phyloP scores from a whole-genome alignment of 2,113 vertebrate genomes.

The Probosciger aterrimus region DNA sequence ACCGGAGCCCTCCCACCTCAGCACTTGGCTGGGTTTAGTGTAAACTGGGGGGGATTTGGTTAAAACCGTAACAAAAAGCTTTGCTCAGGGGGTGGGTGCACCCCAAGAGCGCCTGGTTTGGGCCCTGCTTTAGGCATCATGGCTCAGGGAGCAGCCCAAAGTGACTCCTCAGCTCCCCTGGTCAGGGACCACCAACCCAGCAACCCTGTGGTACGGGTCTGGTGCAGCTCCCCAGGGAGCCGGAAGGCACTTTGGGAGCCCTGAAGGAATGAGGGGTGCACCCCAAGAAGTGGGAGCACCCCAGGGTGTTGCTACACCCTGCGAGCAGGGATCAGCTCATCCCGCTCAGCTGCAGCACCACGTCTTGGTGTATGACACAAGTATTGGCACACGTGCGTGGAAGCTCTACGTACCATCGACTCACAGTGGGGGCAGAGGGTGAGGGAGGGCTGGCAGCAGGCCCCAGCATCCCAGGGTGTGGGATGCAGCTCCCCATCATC shows the following conservation, averaged over 20 bases:
- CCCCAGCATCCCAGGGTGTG: fast-evolving
- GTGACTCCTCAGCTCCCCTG: neutral
- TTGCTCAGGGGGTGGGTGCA: neutral
- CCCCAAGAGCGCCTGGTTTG: neutral
- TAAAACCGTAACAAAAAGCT: neutral
- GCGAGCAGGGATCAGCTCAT: neutral
- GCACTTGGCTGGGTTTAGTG: neutral
- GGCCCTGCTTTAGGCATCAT: neutral
- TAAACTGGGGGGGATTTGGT: fast-evolving
- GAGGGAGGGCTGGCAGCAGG: neutral
- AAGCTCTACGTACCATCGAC: conserved; percentile 24
- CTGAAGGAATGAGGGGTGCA: neutral
- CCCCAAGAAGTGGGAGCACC: neutral
- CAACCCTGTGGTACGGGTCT: fast-evolving
- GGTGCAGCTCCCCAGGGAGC: neutral
- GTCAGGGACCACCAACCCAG: neutral
- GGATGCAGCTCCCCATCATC: neutral
- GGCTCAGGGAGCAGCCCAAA: neutral
- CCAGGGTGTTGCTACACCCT: neutral
- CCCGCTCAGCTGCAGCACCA: neutral
- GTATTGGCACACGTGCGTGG: neutral
- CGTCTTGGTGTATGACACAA: fast-evolving
- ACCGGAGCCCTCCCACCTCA: neutral
- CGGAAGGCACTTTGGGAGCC: conserved; percentile 26
- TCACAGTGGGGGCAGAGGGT: neutral